These are phyloP conservation scores for Panulirus ornatus DNA, from an alignment of 1,140 invertebrate genomes.

Conservation along the genomic window DNA sequence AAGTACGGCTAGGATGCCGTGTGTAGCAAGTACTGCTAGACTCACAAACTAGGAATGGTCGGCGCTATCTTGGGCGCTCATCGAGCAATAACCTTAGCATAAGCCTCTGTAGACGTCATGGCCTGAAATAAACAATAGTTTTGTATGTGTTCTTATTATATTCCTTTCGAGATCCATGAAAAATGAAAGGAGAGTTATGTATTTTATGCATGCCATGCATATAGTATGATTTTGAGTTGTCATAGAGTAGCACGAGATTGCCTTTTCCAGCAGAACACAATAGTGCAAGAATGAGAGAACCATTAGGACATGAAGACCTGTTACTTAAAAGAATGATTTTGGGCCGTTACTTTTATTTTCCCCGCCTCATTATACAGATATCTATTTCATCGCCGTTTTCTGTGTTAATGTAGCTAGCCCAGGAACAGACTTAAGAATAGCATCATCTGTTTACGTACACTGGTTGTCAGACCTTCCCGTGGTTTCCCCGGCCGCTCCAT, in stretches of 20 bases:
- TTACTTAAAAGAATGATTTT: neutral
- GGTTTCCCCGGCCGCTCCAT: too few relatives aligned
- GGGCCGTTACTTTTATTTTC: too few relatives aligned
- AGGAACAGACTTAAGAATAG: too few relatives aligned
- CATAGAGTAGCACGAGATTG: neutral
- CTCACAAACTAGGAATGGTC: constrained; percentile 27
- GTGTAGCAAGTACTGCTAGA: constrained; percentile 44
- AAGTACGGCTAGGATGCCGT: constrained; percentile 16
- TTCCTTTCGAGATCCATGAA: neutral
- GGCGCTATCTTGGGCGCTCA: constrained; percentile 43
- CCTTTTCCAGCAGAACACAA: neutral
- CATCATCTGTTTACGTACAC: too few relatives aligned
- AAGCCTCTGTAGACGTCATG: constrained; percentile 63
- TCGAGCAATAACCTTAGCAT: constrained; percentile 64
- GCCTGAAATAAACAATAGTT: constrained; percentile 67
- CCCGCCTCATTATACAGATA: too few relatives aligned
- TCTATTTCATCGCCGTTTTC: too few relatives aligned
- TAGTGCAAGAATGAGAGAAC: neutral
- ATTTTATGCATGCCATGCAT: neutral
- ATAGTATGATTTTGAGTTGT: neutral
- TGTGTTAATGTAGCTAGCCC: too few relatives aligned
- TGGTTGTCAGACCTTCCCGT: too few relatives aligned
- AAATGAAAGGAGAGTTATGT: neutral
- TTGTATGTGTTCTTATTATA: constrained; percentile 6
- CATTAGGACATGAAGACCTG: neutral